Percentiles rank a stretch among this genome's conserved stretches.
Conservation (phyloP, 2,888 invertebrate genomes). For the Cataglyphis rosenhaueri region DNA sequence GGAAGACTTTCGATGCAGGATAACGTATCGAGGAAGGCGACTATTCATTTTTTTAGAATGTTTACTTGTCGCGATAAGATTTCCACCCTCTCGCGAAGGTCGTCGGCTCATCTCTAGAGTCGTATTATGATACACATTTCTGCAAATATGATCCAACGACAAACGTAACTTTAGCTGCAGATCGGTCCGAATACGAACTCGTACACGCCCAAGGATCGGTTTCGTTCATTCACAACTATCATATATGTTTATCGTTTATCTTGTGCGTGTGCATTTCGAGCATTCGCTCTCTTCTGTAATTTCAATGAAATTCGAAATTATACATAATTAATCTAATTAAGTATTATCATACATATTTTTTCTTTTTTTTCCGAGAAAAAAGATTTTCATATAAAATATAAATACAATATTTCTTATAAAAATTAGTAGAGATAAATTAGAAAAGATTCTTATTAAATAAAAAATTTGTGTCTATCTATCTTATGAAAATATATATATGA, state of each 20-base stretch:
- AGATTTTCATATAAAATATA: neutral
- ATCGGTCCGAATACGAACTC: conserved; percentile 61
- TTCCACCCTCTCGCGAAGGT: conserved; percentile 46
- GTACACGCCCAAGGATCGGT: conserved; percentile 57
- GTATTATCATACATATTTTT: neutral
- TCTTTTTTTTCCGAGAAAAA: neutral
- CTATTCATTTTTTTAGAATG: conserved; percentile 8
- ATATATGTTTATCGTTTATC: conserved; percentile 22
- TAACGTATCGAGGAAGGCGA: neutral
- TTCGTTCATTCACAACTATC: conserved; percentile 60
- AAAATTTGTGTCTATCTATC: neutral
- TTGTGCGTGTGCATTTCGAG: conserved; percentile 2
- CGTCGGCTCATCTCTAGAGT: conserved; percentile 57
- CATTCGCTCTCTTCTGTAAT: conserved; percentile 3
- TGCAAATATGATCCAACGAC: conserved; percentile 63
- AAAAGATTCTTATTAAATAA: neutral
- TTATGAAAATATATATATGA: neutral
- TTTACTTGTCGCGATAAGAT: conserved; percentile 24
- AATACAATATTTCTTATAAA: neutral
- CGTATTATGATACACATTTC: conserved; percentile 64
- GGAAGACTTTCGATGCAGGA: neutral
- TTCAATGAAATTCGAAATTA: neutral
- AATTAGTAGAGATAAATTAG: neutral
- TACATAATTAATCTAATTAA: neutral
- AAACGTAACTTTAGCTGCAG: conserved; percentile 61